A percentile compares a stretch with the other conserved stretches of the same genome.
Conservation (phyloP, 1,140 invertebrate species). For the Drosophila teissieri region DNA sequence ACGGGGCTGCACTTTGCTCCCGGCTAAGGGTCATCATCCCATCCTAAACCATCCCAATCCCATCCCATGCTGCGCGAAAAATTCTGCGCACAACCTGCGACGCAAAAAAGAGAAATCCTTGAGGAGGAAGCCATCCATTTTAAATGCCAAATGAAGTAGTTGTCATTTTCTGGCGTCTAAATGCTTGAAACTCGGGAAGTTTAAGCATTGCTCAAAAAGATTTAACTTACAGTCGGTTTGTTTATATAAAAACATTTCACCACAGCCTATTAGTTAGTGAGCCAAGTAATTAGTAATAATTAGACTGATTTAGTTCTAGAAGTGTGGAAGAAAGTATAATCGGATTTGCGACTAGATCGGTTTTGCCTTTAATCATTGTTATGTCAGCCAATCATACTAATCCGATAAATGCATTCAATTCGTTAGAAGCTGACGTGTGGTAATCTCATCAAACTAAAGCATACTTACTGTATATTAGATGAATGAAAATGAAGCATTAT, state of each 20-base stretch:
- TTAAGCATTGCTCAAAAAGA: background rate
- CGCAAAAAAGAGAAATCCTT: conserved; percentile 41
- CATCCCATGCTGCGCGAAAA: conserved; percentile 56
- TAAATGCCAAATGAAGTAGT: background rate
- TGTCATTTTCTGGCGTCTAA: background rate
- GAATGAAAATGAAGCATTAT: background rate
- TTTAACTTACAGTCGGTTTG: background rate
- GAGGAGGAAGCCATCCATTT: conserved; percentile 4
- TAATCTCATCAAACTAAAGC: too few species aligned
- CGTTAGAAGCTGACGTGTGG: background rate
- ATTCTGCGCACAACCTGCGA: conserved; percentile 48
- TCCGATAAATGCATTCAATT: conserved; percentile 1
- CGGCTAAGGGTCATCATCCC: conserved; percentile 21
- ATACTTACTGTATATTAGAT: background rate
- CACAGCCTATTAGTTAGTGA: background rate
- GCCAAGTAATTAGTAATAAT: background rate
- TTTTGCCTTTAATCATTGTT: background rate
- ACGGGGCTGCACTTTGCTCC: conserved; percentile 46
- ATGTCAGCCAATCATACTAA: conserved; percentile 2
- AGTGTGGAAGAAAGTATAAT: background rate
- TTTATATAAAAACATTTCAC: too few species aligned
- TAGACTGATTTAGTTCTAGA: background rate
- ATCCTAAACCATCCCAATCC: conserved; percentile 20
- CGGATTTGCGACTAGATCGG: background rate
- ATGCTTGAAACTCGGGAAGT: background rate